Evolutionary conservation across 2,113 vertebrate genomes (phyloP), one percentile per base, ranked within the genome.

Genomic region (Calcarius ornatus): DNA sequence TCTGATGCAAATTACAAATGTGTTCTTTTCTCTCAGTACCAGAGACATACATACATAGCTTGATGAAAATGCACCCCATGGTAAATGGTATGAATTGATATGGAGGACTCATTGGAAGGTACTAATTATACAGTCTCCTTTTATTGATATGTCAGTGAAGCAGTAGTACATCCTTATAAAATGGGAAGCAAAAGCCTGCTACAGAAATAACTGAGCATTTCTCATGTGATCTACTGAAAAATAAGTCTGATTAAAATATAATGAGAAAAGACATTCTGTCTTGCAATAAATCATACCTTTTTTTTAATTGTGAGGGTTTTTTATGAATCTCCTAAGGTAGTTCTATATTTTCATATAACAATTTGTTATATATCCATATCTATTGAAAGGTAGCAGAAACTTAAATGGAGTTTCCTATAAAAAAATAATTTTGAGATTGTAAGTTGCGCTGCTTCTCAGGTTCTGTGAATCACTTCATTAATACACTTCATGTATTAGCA

Each of bases 231-330:
- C 37, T 81, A 51, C 30, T 47, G 30, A 33, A 2, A 71, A 78
- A 43, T 47, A 61, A 48, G 20, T 68, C 33, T 87, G 37, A 60
- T 56, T 53, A 82, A 88, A 86, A 60, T 42, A 38, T 0, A 42
- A 22, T 17, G 6, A 66, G 40, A 78, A 87, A 56, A 24, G 27
- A 51, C 45, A 2, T 20, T 60, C 21, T 27, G 1, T 77, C 66
- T 81, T 89, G 4, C 12, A 78, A 33, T 35, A 60, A 51, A 63
- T 61, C 4, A 31, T 27, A 38, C 0, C 13, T 1, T 3, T 6
- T 57, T n/a, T 23, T 0, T 12, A 66, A 11, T 16, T 27, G 3
- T 51, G 9, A 1, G 4, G 11, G 5, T 4, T 57, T 57, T 83
- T 43, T 21, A 45, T 21, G 0, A 56, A 25, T 47, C 9, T 65